phyloP scores from a whole-genome alignment of 2,888 invertebrate species.

The Julus scandinavius region DNA sequence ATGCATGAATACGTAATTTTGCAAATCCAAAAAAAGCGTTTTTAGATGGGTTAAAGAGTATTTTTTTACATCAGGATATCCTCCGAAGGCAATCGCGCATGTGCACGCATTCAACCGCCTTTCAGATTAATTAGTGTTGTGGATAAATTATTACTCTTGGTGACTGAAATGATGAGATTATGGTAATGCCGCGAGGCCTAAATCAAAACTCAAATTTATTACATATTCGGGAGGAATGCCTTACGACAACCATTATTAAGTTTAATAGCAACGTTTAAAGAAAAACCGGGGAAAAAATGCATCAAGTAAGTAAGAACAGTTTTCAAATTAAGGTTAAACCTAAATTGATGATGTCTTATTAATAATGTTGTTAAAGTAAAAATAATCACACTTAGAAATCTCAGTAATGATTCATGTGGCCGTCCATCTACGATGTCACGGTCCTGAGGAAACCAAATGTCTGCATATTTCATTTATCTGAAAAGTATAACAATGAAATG shows the following conservation, averaged over 20 bases:
- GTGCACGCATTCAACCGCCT: background rate
- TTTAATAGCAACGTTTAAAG: background rate
- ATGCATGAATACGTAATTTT: constrained; percentile 22
- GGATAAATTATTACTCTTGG: constrained; percentile 9
- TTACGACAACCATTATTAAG: constrained; percentile 19
- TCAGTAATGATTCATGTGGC: background rate
- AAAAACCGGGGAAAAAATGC: background rate
- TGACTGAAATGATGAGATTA: constrained; percentile 33
- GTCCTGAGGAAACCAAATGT: too few relatives aligned
- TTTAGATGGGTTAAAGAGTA: background rate
- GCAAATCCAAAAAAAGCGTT: background rate
- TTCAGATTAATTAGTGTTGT: constrained; percentile 26
- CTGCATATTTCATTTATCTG: too few relatives aligned
- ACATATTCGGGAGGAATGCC: background rate
- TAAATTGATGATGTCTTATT: background rate
- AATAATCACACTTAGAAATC: too few relatives aligned
- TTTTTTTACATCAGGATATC: background rate
- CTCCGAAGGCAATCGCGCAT: constrained; percentile 6
- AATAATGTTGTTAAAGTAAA: too few relatives aligned
- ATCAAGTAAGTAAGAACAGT: background rate
- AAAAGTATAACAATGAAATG: too few relatives aligned
- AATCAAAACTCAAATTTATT: constrained; percentile 26
- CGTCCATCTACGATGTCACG: background rate
- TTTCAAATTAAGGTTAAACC: background rate
- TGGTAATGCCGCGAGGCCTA: background rate